Evolutionary conservation across 2,113 vertebrate genomes (phyloP).

Genomic region (Microcebus murinus): DNA sequence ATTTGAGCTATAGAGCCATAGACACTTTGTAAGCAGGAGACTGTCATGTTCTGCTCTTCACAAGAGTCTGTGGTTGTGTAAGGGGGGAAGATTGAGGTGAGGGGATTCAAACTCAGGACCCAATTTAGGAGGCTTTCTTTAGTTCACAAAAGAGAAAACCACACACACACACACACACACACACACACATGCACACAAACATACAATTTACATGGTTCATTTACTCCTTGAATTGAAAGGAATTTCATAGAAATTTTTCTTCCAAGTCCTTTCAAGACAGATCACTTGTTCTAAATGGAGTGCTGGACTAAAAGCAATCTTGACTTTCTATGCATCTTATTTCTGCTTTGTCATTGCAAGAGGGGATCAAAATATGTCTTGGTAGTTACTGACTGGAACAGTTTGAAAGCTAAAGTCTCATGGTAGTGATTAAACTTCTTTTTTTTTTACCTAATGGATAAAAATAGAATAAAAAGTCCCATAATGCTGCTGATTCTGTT

Average conservation of each 20-base stretch:
- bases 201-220: not conserved
- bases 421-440: not conserved
- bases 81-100: not conserved
- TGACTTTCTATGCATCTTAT: slow-evolving; percentile 28
- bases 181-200: not conserved
- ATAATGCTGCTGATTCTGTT: slow-evolving; percentile 53
- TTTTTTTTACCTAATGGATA: not conserved
- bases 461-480: not conserved
- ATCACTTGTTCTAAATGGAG: not conserved
- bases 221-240: not conserved
- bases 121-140: not conserved
- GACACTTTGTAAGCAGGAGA: not conserved
- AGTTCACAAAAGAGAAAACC: not conserved
- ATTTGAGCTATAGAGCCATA: not conserved
- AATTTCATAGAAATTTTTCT: slow-evolving; percentile 10
- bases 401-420: not conserved
- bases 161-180: not conserved
- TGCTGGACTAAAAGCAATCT: not conserved
- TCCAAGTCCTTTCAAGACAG: not conserved
- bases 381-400: not conserved
- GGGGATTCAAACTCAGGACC: not conserved
- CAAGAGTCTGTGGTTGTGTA: not conserved
- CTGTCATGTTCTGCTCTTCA: not conserved
- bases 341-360: slow-evolving; percentile 6
- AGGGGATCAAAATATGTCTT: slow-evolving; percentile 7